Evolutionary conservation across 35 echinoderm and acorn worm species (phyloP).

Genomic region (Holothuria glaberrima): DNA sequence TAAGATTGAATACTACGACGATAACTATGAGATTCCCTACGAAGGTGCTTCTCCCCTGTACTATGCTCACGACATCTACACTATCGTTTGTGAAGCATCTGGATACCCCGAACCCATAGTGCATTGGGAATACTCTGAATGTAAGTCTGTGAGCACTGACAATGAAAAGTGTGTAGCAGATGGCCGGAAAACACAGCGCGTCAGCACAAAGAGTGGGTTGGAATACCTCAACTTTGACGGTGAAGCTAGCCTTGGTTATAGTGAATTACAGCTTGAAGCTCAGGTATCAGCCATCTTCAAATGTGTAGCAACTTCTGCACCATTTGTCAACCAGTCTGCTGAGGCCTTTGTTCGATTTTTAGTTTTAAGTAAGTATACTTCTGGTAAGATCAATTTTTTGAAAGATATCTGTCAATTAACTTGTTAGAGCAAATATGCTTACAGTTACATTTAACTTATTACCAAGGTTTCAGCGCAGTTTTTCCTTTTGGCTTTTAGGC

Average conservation of each 20-base stretch:
- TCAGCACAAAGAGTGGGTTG: background rate
- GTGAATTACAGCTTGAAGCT: background rate
- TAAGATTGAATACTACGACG: background rate
- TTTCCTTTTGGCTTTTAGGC: too few species aligned
- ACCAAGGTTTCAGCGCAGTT: too few species aligned
- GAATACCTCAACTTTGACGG: background rate
- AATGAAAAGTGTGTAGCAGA: background rate
- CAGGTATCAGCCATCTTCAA: slow-evolving; percentile 1
- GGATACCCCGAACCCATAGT: slow-evolving; percentile 4
- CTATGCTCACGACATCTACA: background rate
- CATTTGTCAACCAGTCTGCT: background rate
- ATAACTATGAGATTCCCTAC: background rate
- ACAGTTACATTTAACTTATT: too few species aligned
- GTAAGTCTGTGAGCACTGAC: slow-evolving; percentile 11
- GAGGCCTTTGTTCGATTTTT: slow-evolving; percentile 11
- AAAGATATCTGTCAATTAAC: background rate
- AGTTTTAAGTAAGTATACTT: background rate
- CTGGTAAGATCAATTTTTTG: too few species aligned
- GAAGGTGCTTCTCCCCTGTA: background rate
- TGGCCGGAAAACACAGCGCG: background rate
- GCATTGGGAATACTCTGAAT: slow-evolving; percentile 39
- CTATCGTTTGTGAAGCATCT: background rate
- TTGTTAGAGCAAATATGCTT: too few species aligned
- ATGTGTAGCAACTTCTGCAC: slow-evolving; percentile 8
- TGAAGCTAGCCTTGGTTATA: background rate